phyloP scores from a whole-genome alignment of 2,797 vertebrate genomes.

The Lepus townsendii region DNA sequence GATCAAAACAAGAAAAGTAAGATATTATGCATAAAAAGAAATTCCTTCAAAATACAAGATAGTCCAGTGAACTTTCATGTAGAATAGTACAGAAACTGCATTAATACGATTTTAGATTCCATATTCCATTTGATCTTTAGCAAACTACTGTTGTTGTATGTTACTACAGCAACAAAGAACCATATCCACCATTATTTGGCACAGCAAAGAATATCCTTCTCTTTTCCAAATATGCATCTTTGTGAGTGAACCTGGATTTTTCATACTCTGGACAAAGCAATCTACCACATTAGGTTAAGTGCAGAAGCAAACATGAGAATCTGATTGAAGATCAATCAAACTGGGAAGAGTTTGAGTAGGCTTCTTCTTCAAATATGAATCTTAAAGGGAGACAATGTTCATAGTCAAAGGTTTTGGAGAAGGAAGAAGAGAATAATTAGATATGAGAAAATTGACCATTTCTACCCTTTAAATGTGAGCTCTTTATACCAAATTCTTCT shows the following conservation, averaged over 20 bases:
- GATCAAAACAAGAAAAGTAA: background rate
- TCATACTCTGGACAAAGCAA: background rate
- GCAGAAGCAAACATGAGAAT: background rate
- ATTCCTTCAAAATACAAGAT: background rate
- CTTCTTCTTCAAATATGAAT: background rate
- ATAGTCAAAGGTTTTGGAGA: background rate
- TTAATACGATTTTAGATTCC: background rate
- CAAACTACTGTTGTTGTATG: background rate
- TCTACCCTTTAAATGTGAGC: background rate
- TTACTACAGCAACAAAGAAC: background rate
- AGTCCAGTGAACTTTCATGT: background rate
- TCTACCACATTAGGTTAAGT: background rate
- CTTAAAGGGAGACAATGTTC: background rate
- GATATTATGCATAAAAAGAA: background rate
- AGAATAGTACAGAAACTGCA: background rate
- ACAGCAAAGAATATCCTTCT: background rate
- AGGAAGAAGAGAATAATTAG: background rate
- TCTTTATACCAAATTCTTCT: background rate
- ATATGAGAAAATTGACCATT: background rate
- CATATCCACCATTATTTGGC: conserved; percentile 14
- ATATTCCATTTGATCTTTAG: background rate
- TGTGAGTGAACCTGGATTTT: background rate
- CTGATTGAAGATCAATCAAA: background rate
- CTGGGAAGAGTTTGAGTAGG: background rate
- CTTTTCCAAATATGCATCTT: background rate